Base-by-base conservation (phyloP, 2,113 vertebrate species). In the Macroglossus sobrinus region DNA sequence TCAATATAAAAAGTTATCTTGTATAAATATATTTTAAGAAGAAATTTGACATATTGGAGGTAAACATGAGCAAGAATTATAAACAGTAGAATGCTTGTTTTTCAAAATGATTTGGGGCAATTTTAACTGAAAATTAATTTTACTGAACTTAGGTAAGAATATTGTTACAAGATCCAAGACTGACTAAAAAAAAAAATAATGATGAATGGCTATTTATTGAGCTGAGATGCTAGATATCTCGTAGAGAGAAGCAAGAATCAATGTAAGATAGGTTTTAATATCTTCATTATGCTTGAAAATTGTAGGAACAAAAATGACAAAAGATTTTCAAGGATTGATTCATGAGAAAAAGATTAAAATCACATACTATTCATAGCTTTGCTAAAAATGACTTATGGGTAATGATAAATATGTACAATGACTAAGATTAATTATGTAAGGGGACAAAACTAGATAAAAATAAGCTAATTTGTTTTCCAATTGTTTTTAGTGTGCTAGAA, bases 171-270 rank as follows among this genome's bases (percentile, higher is more conserved):
- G 64, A 84, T 13, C 38, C 30, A 92, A 93, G 26, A 90, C 14
- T 97, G 61, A 95, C 72, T 84, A 45, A 93, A 74, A 94, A 61
- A 89, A 95, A 79, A 30, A 30, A 88, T 79, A 89, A 96, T 95
- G 97, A 97, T 97, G 40, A 97, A 97, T 97, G 61, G 43, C 61
- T 95, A 80, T 95, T 97, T 97, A 96, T 97, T 97, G 93, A 96
- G 71, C 91, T 95, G 76, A 94, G 64, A 75, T 94, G 50, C 79
- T 86, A 84, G 89, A 94, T 94, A 97, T 19, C 91, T 82, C 45
- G 91, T 68, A 93, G 68, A 96, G 72, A 95, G 91, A 97, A 94
- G n/a, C 72, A 86, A 94, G 57, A 95, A 97, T 97, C 96, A 93
- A 91, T 97, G 72, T 75, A 94, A 95, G 88, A 89, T 71, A 90